These are phyloP conservation scores for Cephus sareptanus DNA, from an alignment of 2,888 invertebrate species.

Conservation along the genomic window DNA sequence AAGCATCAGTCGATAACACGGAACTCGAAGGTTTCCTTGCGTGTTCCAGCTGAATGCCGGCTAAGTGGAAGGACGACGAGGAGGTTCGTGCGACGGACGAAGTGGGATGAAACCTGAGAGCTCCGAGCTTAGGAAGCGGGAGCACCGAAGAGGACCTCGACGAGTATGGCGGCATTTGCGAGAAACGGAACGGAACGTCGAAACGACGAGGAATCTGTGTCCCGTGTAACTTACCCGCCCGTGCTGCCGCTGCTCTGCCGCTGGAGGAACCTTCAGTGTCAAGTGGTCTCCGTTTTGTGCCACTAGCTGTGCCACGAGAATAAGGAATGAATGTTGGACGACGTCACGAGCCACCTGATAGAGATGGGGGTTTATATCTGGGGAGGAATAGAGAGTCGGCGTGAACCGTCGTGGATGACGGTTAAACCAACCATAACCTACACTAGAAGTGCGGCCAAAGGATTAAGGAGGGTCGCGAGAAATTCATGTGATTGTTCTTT, in stretches of 20 bases:
- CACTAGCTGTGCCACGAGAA: neutral
- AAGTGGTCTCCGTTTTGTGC: neutral
- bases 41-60: slow-evolving; percentile 47
- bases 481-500: slow-evolving; percentile 73
- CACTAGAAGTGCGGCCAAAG: slow-evolving; percentile 12
- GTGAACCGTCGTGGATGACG: slow-evolving; percentile 6
- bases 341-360: neutral
- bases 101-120: slow-evolving; percentile 27
- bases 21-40: neutral
- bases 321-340: neutral
- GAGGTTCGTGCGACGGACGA: slow-evolving; percentile 24
- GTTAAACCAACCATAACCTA: slow-evolving; percentile 13
- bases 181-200: neutral
- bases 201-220: neutral
- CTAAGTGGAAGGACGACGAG: slow-evolving; percentile 28
- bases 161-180: neutral
- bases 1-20: neutral
- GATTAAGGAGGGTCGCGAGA: slow-evolving; percentile 44
- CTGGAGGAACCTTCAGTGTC: neutral
- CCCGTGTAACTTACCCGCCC: neutral
- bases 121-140: neutral
- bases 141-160: neutral
- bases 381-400: neutral
- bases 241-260: neutral
- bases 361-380: neutral